Conservation (phyloP, 2,797 vertebrate genomes). For the Pipistrellus nathusii region DNA sequence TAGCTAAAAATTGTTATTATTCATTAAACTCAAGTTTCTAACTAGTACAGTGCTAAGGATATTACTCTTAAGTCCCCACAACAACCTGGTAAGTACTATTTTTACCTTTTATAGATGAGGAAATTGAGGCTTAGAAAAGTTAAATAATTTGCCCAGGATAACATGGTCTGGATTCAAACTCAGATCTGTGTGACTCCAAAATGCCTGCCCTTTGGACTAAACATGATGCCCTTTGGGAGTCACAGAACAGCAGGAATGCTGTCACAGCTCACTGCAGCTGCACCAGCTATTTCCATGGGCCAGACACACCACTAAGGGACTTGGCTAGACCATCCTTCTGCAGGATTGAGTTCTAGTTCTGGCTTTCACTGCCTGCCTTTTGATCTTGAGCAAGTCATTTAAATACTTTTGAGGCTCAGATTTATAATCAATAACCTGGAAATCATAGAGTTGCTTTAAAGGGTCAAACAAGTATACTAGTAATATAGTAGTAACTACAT, state of each 20-base stretch:
- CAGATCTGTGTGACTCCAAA: background rate
- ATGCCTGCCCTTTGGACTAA: background rate
- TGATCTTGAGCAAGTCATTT: conserved; percentile 44
- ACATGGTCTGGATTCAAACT: conserved; percentile 4
- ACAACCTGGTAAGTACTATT: background rate
- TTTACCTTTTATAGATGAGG: background rate
- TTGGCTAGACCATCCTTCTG: background rate
- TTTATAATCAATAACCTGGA: conserved; percentile 34
- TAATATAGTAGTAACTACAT: background rate
- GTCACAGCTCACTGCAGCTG: background rate
- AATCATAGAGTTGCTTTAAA: conserved; percentile 6
- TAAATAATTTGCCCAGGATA: background rate
- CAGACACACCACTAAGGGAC: background rate
- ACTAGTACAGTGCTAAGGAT: background rate
- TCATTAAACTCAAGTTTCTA: conserved; percentile 12
- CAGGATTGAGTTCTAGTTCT: background rate
- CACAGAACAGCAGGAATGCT: background rate
- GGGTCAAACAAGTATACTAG: background rate
- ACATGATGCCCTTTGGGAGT: background rate
- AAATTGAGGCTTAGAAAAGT: conserved; percentile 56
- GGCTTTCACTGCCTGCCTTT: background rate
- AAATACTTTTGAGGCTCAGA: conserved; percentile 19
- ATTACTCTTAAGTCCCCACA: background rate
- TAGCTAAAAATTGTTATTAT: background rate
- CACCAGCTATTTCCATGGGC: background rate